Evolutionary conservation across 1,140 invertebrate species (phyloP).

Genomic region (Lepidurus packardi): DNA sequence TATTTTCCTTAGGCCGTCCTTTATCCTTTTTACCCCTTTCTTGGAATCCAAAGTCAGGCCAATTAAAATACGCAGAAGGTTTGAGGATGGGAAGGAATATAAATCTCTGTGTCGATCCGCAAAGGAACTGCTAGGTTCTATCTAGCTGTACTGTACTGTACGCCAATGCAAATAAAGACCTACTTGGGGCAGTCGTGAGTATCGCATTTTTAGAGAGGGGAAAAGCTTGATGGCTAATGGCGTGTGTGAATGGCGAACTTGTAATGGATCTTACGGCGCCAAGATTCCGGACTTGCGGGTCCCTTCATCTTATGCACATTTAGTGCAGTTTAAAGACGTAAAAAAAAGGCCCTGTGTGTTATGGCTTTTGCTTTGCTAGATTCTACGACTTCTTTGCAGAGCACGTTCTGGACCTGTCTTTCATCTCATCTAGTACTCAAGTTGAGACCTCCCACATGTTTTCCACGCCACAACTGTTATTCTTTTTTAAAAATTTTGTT

Average conservation of each 20-base stretch:
- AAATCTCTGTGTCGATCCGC: too few relatives aligned
- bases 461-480: neutral
- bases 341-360: neutral
- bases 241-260: neutral
- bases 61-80: too few relatives aligned
- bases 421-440: constrained; percentile 3
- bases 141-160: too few relatives aligned
- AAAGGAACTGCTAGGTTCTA: too few relatives aligned
- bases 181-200: too few relatives aligned
- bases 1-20: too few relatives aligned
- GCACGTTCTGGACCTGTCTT: constrained; percentile 20
- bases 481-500: neutral
- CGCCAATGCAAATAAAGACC: too few relatives aligned
- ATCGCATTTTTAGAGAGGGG: neutral
- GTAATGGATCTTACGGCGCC: constrained; percentile 5
- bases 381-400: neutral
- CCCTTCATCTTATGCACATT: constrained; percentile 4
- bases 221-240: neutral
- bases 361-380: neutral
- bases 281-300: neutral
- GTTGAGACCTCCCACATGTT: neutral
- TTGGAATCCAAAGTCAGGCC: too few relatives aligned
- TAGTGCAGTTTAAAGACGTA: constrained; percentile 5
- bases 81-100: too few relatives aligned
- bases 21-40: too few relatives aligned